Evolutionary conservation across 2,797 vertebrate genomes (phyloP), one percentile per base, ranked within the genome.

Genomic region (Cirrhinus mrigala): DNA sequence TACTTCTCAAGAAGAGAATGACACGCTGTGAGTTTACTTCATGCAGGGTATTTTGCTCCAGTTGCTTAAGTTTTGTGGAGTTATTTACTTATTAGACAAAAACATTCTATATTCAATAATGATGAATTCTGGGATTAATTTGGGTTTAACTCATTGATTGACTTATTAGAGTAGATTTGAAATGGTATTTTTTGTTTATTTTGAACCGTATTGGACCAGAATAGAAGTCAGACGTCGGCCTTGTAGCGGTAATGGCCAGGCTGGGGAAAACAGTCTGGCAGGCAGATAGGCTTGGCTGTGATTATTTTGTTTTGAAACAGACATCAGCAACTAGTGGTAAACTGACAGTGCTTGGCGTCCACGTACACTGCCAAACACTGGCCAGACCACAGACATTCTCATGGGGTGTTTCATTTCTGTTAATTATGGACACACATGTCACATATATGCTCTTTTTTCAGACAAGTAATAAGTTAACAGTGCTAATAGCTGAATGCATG

Each of bases 281-380:
- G 33, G 20, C 74, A 58, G 75, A 56, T n/a, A 56, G 50, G 27
- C 74, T 56, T 56, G 50, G 50, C 74, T 56, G 2, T 1, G 27
- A 58, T 58, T 8, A 58, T 56, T 58, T 77, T 58, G 74, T 77
- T 77, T 60, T 58, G 52, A 77, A 24, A 58, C 33, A 58, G 54
- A 58, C 29, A 77, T 77, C 12, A 77, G 54, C 12, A n/a, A 40
- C 50, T 54, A 22, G 18, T 27, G 2, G 5, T 75, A 50, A 27
- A 50, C 46, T 74, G 71, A 50, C 27, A 54, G 29, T 14, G 3
- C 50, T 33, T 75, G 18, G 50, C 50, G 6, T 33, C 27, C 27
- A 33, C 73, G 1, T 54, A 24, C 12, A 24, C 54, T 37, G 74
- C 12, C 52, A 58, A 58, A 56, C 29, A 2, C 52, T 58, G 7